Evolutionary conservation across 2,888 invertebrate species (phyloP), one percentile per base, ranked within the genome.

Genomic region (Aproaerema taeniolella): DNA sequence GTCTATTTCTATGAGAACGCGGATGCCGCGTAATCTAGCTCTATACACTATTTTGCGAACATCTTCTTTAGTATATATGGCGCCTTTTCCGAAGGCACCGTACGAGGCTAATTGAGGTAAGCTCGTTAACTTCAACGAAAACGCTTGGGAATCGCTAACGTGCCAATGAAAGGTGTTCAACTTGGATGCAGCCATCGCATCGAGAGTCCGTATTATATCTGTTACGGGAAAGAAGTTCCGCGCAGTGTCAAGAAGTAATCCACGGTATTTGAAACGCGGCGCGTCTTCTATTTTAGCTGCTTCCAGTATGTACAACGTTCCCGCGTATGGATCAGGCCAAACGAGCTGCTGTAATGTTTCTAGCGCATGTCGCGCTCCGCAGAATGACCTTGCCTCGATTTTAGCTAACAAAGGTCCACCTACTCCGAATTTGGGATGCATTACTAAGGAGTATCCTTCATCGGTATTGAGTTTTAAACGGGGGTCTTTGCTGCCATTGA

Each of bases 121-220:
- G 46, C 89, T 87, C 11, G 92, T 90, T 39, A 94, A 90, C 45
- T 92, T 89, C 62, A 95, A 91, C 0, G 97, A 96, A 80, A 97
- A 97, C 45, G 95, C 94, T 69, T 96, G 95, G 2, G 95, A 93
- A 68, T 97, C 96, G 1, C 92, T 92, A 14, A 93, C 88, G 57
- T 94, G 94, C 97, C 97, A 97, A 67, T 97, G 97, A 62, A 97
- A 93, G 0, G 95, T 94, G 73, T 97, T 97, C 37, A 97, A 77
- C 78, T 97, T 97, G 46, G 92, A 91, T 45, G 93, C 90, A 0
- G 93, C 91, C 97, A 97, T 97, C 2, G 92, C 96, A 40, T 94
- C 92, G 58, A 97, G 77, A 11, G 93, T 91, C 5, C 90, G 86
- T 56, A 92, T 89, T 31, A 94, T 81, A 41, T 91, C 88, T 17